Percentiles rank a stretch among this genome's conserved stretches.
phyloP scores from a whole-genome alignment of 2,113 vertebrate genomes.

The Elanoides forficatus region DNA sequence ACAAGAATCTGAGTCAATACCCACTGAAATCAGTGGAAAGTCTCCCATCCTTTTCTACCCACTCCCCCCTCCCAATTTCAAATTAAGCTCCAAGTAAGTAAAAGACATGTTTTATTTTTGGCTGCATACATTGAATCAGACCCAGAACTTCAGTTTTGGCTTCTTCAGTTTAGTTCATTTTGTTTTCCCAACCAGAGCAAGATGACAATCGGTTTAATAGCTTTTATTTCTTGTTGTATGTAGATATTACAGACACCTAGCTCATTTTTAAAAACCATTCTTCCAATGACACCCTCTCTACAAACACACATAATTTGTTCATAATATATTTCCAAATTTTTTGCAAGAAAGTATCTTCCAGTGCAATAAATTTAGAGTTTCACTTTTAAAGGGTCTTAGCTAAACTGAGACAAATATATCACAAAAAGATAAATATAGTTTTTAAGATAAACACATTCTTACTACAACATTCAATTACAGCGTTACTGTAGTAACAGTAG shows the following conservation, averaged over 20 bases:
- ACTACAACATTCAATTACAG: neutral
- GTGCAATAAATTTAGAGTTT: neutral
- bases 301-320: neutral
- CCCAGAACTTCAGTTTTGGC: neutral
- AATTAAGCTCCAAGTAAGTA: neutral
- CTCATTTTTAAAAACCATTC: neutral
- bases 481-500: constrained; percentile 2
- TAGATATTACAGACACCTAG: neutral
- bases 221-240: neutral
- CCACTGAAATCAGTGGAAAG: neutral
- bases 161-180: neutral
- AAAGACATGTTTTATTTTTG: neutral
- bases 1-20: neutral
- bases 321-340: neutral
- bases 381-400: neutral
- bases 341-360: neutral
- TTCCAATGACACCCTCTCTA: neutral
- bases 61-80: neutral
- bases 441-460: neutral
- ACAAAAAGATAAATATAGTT: neutral
- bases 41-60: neutral
- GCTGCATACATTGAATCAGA: neutral
- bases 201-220: neutral
- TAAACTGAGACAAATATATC: neutral
- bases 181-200: neutral